Evolutionary conservation across 2,797 vertebrate species (phyloP).

Genomic region (Ficedula albicollis): DNA sequence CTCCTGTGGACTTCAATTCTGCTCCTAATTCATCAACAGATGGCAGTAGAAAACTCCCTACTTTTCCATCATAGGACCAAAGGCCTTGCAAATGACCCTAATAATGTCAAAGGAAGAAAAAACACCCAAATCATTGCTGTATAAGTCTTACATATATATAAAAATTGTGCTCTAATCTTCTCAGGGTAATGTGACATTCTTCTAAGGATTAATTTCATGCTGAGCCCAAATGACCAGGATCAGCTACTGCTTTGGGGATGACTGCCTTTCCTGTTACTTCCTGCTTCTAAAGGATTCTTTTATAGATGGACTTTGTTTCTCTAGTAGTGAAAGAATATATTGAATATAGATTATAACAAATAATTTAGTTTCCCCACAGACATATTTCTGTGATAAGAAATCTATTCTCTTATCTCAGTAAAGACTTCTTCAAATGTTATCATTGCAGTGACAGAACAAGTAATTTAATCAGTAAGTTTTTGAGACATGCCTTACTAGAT

Average conservation of each 20-base stretch:
- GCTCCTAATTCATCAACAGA: constrained; percentile 11
- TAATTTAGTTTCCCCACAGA: not conserved
- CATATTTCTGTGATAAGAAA: not conserved
- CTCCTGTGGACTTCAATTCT: not conserved
- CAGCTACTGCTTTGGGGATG: not conserved
- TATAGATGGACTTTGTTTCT: not conserved
- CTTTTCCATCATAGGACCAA: not conserved
- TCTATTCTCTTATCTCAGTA: not conserved
- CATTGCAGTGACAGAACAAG: not conserved
- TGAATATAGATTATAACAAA: not conserved
- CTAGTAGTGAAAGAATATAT: not conserved
- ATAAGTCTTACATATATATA: not conserved
- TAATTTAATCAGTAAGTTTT: constrained; percentile 4
- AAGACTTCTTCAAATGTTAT: not conserved
- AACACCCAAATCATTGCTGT: not conserved
- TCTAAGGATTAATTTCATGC: not conserved
- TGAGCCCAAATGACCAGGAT: not conserved
- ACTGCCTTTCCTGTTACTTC: not conserved
- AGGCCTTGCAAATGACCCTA: not conserved
- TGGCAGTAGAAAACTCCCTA: constrained; percentile 18
- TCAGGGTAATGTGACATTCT: not conserved
- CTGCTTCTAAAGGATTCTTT: not conserved
- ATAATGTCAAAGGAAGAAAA: not conserved
- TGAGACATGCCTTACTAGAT: not conserved
- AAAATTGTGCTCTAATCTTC: not conserved